phyloP scores from a whole-genome alignment of 2,113 vertebrate species.

The Garra rufa region DNA sequence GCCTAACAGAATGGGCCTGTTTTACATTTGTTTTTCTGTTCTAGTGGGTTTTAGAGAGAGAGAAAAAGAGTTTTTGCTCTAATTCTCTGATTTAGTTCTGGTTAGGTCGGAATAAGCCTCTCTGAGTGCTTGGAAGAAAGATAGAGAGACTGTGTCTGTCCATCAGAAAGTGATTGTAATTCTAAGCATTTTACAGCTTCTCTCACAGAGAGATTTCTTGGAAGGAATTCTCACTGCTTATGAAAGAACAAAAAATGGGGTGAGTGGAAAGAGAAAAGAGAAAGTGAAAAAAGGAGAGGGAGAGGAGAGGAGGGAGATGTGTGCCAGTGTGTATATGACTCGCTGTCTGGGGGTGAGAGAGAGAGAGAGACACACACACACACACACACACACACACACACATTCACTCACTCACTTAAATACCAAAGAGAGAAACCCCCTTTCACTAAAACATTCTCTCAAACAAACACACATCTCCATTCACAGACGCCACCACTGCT shows the following conservation, averaged over 20 bases:
- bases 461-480: conserved; percentile 25
- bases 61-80: background rate
- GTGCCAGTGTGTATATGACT: conserved; percentile 33
- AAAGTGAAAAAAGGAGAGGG: background rate
- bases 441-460: conserved; percentile 38
- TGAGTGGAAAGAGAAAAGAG: conserved; percentile 41
- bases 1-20: conserved; percentile 9
- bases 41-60: background rate
- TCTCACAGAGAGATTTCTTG: conserved; percentile 33
- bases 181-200: conserved; percentile 38
- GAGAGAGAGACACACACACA: background rate
- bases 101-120: conserved; percentile 10
- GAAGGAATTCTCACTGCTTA: conserved; percentile 31
- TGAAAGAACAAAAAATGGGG: conserved; percentile 43
- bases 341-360: conserved; percentile 18
- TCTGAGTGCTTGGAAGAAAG: conserved; percentile 4
- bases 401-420: conserved; percentile 3
- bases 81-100: conserved; percentile 36
- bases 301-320: conserved; percentile 22
- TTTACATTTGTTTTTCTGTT: conserved; percentile 29
- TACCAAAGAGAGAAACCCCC: conserved; percentile 26
- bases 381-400: background rate
- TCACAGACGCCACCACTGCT: background rate
- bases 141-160: conserved; percentile 33
- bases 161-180: conserved; percentile 40